A percentile compares a stretch with the other conserved stretches of the same genome.
phyloP scores from a whole-genome alignment of 1,140 invertebrate genomes.

The Drosophila cardini region DNA sequence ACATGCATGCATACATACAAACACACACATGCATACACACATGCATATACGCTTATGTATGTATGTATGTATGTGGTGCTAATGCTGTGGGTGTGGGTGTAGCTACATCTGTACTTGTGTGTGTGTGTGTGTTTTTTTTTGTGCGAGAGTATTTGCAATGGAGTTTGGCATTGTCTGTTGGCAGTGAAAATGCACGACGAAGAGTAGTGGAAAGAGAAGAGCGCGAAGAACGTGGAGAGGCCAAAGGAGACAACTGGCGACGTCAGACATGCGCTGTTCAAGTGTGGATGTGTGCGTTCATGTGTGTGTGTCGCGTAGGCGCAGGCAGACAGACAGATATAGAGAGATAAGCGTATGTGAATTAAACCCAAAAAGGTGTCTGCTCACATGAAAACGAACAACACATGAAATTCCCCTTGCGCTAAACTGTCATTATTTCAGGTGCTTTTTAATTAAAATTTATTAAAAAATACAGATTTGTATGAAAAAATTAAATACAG shows the following conservation, averaged over 20 bases:
- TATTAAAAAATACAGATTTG: too few species aligned
- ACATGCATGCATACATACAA: slow-evolving; percentile 4
- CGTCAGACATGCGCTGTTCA: slow-evolving; percentile 65
- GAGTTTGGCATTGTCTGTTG: slow-evolving; percentile 81
- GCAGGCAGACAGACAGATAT: slow-evolving; percentile 7
- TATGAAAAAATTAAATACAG: too few species aligned
- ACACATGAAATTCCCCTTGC: slow-evolving; percentile 1
- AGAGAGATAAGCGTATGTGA: neutral
- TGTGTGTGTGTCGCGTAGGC: slow-evolving; percentile 30
- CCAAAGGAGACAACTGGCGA: neutral
- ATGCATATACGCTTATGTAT: slow-evolving; percentile 27
- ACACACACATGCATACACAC: slow-evolving; percentile 28
- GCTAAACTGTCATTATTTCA: neutral
- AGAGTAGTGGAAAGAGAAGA: slow-evolving; percentile 17
- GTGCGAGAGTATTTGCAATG: slow-evolving; percentile 33
- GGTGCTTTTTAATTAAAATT: neutral
- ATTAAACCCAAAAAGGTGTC: neutral
- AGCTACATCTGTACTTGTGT: slow-evolving; percentile 31
- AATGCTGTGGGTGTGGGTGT: slow-evolving; percentile 34
- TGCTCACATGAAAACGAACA: neutral
- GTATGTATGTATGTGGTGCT: slow-evolving; percentile 27
- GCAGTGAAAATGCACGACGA: slow-evolving; percentile 82
- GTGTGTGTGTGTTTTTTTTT: too few species aligned
- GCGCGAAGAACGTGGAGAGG: neutral
- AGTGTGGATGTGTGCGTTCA: neutral